Evolutionary conservation across 2,797 vertebrate genomes (phyloP).

Genomic region (Diplodus puntazzo): DNA sequence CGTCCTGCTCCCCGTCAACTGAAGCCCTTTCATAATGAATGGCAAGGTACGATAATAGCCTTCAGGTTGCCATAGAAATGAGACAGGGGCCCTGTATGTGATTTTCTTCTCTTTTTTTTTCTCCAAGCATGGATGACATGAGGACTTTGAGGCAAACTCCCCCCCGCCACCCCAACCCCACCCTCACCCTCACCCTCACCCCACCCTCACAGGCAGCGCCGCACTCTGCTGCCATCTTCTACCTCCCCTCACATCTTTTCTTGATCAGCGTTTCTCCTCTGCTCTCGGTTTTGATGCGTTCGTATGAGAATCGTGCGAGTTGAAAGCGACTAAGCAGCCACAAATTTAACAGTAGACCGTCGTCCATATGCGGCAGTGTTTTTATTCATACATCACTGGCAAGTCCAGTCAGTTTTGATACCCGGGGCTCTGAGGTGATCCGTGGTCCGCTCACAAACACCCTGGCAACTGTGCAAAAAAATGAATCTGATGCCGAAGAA

Average conservation of each 20-base stretch:
- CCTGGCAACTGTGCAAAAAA: slow-evolving; percentile 7
- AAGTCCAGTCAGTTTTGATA: slow-evolving; percentile 25
- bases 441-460: slow-evolving; percentile 20
- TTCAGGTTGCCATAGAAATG: slow-evolving; percentile 95
- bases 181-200: slow-evolving; percentile 14
- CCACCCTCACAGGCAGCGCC: slow-evolving; percentile 48
- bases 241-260: slow-evolving; percentile 23
- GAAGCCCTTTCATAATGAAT: slow-evolving; percentile 98
- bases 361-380: background rate
- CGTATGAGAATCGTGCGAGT: background rate
- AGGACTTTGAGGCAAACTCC: slow-evolving; percentile 78
- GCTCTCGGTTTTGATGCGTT: slow-evolving; percentile 14
- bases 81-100: slow-evolving; percentile 94
- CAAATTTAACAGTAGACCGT: slow-evolving; percentile 8
- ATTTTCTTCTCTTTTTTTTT: slow-evolving; percentile 60
- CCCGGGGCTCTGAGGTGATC: slow-evolving; percentile 10
- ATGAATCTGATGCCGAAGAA: slow-evolving; percentile 16
- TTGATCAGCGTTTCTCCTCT: slow-evolving; percentile 44
- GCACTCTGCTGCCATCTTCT: slow-evolving; percentile 33
- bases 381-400: slow-evolving; percentile 23
- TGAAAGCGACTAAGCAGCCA: background rate
- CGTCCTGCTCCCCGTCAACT: slow-evolving; percentile 89
- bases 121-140: slow-evolving; percentile 89
- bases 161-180: too few species aligned
- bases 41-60: slow-evolving; percentile 98